Base-by-base conservation (phyloP, 2,113 vertebrate species). In the Cervus canadensis region DNA sequence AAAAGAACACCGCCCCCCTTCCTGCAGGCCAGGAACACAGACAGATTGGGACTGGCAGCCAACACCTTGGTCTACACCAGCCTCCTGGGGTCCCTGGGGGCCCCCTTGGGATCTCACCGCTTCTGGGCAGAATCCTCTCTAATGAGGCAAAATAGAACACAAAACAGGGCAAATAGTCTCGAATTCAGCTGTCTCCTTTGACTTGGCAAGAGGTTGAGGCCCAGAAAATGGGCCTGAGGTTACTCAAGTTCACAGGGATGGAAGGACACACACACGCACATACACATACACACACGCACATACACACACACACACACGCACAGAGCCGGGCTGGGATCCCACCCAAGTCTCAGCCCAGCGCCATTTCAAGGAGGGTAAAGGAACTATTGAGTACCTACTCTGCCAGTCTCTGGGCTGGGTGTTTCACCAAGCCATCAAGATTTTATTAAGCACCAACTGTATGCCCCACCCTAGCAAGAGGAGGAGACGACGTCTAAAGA, bases 1-100 rank as follows among this genome's bases (percentile, higher is more conserved):
- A 98, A 98, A 98, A 99, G 98, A 98, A 97, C 97, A 52, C 97
- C 54, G 98, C 98, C 98, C 98, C 98, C 97, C 96, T 98, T 98
- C 98, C 99, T 98, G 98, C 91, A 71, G 98, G 91, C 96, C 74
- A 57, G 98, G 96, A 98, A 50, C 95, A 76, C 89, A 91, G 76
- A 76, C 89, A 91, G 76, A 11, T 78, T 48, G 0, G 52, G 7
- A 60, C 88, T 40, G 43, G 1, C 45, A 52, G 76, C 40, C n/a
- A 0, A 16, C 45, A 4, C 54, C 67, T 52, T 2, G 3, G 7
- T n/a, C 74, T 60, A 40, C 83, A 87, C 91, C 91, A 89, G 83
- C 92, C 76, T 62, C 93, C 76, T 0, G 8, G 36, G 62, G 40
- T 8, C 60, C 96, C 19, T 0, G 54, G 54, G 7, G 54, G 19